Evolutionary conservation across 2,888 invertebrate species (phyloP), one percentile per base, ranked within the genome.

Genomic region (Leptinotarsa peninsularis): DNA sequence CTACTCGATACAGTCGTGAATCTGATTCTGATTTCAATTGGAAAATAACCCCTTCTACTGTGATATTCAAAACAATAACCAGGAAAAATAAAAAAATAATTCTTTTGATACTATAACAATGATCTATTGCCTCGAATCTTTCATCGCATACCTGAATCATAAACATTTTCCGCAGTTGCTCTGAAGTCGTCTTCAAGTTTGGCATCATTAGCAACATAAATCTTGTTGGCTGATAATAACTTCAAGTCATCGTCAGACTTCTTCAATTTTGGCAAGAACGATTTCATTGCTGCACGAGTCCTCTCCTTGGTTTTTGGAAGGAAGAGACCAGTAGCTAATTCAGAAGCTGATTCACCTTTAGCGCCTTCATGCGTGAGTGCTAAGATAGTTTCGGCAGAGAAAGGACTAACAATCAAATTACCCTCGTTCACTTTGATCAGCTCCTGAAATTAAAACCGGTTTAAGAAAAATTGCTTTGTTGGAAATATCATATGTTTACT

Each of bases 171-270:
- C 0, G 94, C 92, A 56, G 92, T 87, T 10, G 89, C 87, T 80
- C 91, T 89, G 78, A 92, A 92, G 18, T 89, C 85, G 0, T 90
- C 83, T n/a, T 90, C 89, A 2, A 95, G 81, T 15, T 88, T 84
- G 68, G 91, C 90, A 2, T 89, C 89, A 7, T 85, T 60, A 80
- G 91, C 90, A 0, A 93, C 88, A 84, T 92, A 96, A 5, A 96
- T 89, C 80, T 93, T 93, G 75, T 88, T 87, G 7, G 87, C 87
- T 0, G 84, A 78, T 0, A 79, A 78, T 3, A 88, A 78, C 17
- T 79, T 81, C 60, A 82, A 74, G 4, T 80, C 71, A 5, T 82
- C 79, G 17, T 78, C 72, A 13, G 75, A 77, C 15, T 66, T 74
- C 52, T 80, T 78, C 5, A 85, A 75, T 33, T 76, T 60, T 18